These are phyloP conservation scores for Psettodes erumei DNA, from an alignment of 2,113 vertebrate genomes.

Conservation along the genomic window DNA sequence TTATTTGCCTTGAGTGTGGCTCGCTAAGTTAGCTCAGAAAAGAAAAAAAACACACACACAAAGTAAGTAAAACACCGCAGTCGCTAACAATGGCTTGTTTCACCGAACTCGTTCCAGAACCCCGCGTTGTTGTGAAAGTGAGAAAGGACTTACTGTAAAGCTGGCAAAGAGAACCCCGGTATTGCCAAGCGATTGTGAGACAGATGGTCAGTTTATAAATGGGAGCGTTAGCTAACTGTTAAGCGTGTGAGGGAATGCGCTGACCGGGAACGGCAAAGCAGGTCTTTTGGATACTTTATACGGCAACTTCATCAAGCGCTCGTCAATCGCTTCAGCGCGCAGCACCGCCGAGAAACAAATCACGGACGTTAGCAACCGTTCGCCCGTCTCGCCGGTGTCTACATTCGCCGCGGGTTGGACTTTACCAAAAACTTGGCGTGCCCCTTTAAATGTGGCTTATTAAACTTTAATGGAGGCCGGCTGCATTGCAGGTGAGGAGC, in stretches of 20 bases:
- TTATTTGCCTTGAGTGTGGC: constrained; percentile 48
- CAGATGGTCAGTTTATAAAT: constrained; percentile 76
- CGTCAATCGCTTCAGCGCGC: too few species aligned
- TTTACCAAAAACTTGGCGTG: constrained; percentile 31
- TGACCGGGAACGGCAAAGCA: constrained; percentile 11
- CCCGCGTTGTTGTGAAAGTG: constrained; percentile 55
- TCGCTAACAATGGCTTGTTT: constrained; percentile 61
- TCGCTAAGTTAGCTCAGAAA: constrained; percentile 29
- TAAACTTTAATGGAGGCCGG: constrained; percentile 66
- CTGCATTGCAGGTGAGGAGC: constrained; percentile 73
- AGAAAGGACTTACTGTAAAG: constrained; percentile 75
- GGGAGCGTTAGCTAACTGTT: constrained; percentile 44
- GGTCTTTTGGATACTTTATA: neutral
- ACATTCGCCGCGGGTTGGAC: neutral
- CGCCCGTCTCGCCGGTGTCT: neutral
- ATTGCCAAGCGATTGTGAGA: constrained; percentile 68
- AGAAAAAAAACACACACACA: constrained; percentile 10
- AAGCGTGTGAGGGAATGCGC: constrained; percentile 29
- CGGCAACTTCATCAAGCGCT: too few species aligned
- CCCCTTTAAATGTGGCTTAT: constrained; percentile 58
- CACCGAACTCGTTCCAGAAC: constrained; percentile 48
- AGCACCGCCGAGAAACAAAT: too few species aligned
- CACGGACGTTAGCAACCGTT: too few species aligned
- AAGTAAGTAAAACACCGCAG: constrained; percentile 49
- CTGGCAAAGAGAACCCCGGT: constrained; percentile 47